Conservation (phyloP, 2,797 vertebrate genomes). For the Poecilia picta region DNA sequence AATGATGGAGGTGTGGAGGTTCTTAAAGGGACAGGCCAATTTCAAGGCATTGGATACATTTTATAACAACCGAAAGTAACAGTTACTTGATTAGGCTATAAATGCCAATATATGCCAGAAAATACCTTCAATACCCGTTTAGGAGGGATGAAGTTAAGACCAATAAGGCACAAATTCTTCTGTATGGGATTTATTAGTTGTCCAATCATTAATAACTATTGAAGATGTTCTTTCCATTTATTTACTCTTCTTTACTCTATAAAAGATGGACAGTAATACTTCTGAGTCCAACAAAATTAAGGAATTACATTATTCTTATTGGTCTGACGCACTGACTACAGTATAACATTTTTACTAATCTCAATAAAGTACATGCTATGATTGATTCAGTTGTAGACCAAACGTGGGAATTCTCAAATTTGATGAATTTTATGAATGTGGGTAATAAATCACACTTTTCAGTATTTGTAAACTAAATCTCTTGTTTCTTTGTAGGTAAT, state of each 20-base stretch:
- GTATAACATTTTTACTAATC: not conserved
- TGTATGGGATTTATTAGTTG: not conserved
- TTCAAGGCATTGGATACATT: too few relatives aligned
- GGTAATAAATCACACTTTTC: not conserved
- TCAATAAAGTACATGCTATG: not conserved
- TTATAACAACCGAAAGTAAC: too few relatives aligned
- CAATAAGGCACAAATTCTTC: not conserved
- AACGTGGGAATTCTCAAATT: not conserved
- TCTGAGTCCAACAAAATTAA: not conserved
- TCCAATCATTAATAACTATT: not conserved
- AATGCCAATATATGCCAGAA: too few relatives aligned
- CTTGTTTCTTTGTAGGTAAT: slow-evolving; percentile 87
- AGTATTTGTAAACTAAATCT: not conserved
- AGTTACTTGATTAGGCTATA: too few relatives aligned
- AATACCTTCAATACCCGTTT: not conserved
- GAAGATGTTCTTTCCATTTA: not conserved
- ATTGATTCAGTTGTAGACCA: not conserved
- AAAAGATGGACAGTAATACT: not conserved
- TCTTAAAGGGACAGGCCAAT: too few relatives aligned
- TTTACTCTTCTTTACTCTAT: not conserved
- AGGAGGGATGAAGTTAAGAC: not conserved
- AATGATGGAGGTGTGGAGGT: too few relatives aligned
- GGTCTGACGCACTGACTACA: not conserved
- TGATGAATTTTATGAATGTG: not conserved
- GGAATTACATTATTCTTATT: not conserved